Base-by-base conservation (phyloP, 30 jellyfish, hydroid and myxozoan species). In the Aurelia aurita region DNA sequence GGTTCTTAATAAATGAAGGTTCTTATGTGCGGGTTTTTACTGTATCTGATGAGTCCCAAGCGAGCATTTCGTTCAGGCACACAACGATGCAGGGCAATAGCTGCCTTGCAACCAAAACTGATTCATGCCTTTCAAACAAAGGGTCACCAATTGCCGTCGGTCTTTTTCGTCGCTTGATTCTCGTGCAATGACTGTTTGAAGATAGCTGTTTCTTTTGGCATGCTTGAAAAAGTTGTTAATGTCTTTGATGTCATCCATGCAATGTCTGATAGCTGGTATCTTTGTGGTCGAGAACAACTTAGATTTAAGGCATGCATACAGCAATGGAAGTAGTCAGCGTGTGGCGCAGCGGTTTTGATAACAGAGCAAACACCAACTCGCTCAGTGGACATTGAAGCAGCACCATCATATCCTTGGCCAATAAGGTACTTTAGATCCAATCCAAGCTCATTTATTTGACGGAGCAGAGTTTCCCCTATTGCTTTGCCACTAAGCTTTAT, bases 161-260 rank as follows among this genome's bases (percentile, higher is more conserved):
- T 60, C 13, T 21, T 8, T 8, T 8, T 20, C 14, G 29, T 20
- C 23, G 39, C 73, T 60, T 60, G 73, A 60, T 9, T 60, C 73
- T 60, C 73, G 12, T 60, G 12, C 73, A 26, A 60, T 60, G 9
- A 60, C 73, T 60, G 19, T 20, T 60, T 60, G 12, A 11, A 60
- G 73, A 60, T 60, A 20, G 39, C 39, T 60, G 73, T 60, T 60
- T 60, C 73, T 60, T 60, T 60, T 60, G 29, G 73, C 73, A 60
- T 60, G 73, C 23, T 60, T 60, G 73, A 60, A 60, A 26, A 60
- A 60, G n/a, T 60, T 60, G 73, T 60, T 60, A 21, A 60, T 20
- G 39, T 60, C 73, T 60, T 60, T 60, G 73, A 60, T 60, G n/a
- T 60, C 73, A 60, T 60, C 12, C 73, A 60, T 60, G 73, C 73